A percentile compares a stretch with the other conserved stretches of the same genome.
Evolutionary conservation across 1,140 invertebrate genomes (phyloP).

Genomic region (Drosophila teissieri): DNA sequence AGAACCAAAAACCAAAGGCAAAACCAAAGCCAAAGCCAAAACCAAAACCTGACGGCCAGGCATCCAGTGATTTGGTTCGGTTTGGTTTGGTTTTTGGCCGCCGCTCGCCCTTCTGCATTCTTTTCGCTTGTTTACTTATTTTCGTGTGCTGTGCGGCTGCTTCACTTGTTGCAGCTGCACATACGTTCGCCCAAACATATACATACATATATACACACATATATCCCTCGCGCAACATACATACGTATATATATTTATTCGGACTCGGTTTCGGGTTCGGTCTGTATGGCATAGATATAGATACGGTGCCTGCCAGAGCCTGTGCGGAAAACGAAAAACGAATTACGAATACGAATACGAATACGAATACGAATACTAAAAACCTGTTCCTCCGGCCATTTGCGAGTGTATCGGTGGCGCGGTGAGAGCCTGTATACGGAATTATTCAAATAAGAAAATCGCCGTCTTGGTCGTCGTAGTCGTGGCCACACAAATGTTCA

Average conservation of each 20-base stretch:
- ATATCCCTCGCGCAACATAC: constrained; percentile 6
- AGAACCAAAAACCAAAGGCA: constrained; percentile 33
- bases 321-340: constrained; percentile 56
- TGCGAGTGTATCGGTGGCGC: constrained; percentile 32
- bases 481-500: constrained; percentile 79
- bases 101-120: constrained; percentile 73
- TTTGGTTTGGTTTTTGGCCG: constrained; percentile 47
- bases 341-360: constrained; percentile 4
- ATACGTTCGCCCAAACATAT: constrained; percentile 15
- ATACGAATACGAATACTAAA: constrained; percentile 31
- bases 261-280: constrained; percentile 39
- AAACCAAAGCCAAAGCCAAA: constrained; percentile 21
- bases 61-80: constrained; percentile 62
- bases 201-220: not conserved
- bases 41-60: constrained; percentile 52
- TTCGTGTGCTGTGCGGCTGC: constrained; percentile 58
- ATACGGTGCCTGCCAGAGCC: constrained; percentile 51
- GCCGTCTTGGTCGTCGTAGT: constrained; percentile 36
- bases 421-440: constrained; percentile 61
- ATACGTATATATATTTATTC: constrained; percentile 22
- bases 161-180: constrained; percentile 77
- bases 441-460: constrained; percentile 82
- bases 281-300: constrained; percentile 70
- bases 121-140: constrained; percentile 73
- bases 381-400: constrained; percentile 63